Conservation (phyloP, 2,888 invertebrate species). For the Lissocephala sabroskyi region DNA sequence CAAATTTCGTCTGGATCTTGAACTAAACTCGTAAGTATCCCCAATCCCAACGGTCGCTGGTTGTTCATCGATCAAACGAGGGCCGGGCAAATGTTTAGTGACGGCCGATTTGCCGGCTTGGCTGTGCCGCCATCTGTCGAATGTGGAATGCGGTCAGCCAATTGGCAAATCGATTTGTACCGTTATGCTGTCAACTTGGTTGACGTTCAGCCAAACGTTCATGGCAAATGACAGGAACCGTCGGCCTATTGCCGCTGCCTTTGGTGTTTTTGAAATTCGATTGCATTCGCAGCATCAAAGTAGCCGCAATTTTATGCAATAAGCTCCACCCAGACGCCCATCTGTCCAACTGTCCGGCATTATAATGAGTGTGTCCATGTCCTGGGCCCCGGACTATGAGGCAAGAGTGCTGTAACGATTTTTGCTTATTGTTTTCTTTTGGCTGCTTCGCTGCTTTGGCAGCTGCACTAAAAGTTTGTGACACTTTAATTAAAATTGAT, state of each 20-base stretch:
- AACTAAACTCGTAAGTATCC: constrained; percentile 93
- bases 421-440: neutral
- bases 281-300: too few species aligned
- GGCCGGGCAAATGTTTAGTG: neutral
- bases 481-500: constrained; percentile 8
- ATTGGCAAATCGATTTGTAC: constrained; percentile 4
- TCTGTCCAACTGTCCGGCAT: too few species aligned
- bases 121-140: too few species aligned
- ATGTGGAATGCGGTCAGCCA: neutral
- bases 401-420: neutral
- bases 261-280: too few species aligned
- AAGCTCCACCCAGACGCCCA: neutral
- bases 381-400: too few species aligned
- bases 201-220: neutral
- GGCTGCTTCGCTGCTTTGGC: neutral
- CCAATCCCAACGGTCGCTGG: neutral
- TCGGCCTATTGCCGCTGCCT: too few species aligned
- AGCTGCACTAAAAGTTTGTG: constrained; percentile 6
- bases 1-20: constrained; percentile 95
- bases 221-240: constrained; percentile 1
- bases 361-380: too few species aligned
- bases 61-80: neutral
- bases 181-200: neutral
- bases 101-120: neutral
- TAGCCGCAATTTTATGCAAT: constrained; percentile 1